Evolutionary conservation across 1,140 invertebrate species (phyloP).

Genomic region (Lutraria rhynchaena): DNA sequence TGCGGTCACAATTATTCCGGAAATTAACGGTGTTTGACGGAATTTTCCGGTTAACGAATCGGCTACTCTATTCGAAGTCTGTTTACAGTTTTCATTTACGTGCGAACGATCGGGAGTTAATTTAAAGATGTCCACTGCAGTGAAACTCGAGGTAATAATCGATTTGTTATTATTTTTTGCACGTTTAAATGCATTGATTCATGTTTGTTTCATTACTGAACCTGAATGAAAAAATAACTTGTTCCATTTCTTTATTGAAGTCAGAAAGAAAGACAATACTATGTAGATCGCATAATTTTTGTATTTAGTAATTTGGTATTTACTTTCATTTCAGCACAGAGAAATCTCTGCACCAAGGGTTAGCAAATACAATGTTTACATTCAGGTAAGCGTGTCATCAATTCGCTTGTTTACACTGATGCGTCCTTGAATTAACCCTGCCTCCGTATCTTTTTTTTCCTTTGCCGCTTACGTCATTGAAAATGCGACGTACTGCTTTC

Average conservation of each 20-base stretch:
- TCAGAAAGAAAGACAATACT: no score
- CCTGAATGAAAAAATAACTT: no score
- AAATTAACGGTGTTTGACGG: conserved; percentile 20
- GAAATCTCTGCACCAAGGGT: conserved; percentile 77
- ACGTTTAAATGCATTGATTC: no score
- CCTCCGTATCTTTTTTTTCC: conserved; percentile 49
- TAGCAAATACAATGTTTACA: conserved; percentile 75
- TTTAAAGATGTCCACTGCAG: conserved; percentile 21
- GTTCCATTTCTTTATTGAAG: no score
- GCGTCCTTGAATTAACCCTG: conserved; percentile 43
- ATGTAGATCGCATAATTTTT: no score
- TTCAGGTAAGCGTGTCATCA: conserved; percentile 71
- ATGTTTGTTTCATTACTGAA: no score
- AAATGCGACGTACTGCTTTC: neutral
- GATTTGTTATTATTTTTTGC: neutral
- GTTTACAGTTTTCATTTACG: conserved; percentile 13
- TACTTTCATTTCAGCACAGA: conserved; percentile 70
- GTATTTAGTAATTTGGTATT: no score
- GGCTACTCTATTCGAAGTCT: conserved; percentile 3
- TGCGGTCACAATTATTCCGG: no score
- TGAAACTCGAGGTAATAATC: neutral
- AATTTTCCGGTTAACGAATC: conserved; percentile 6
- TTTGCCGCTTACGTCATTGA: conserved; percentile 27
- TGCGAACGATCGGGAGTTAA: no score
- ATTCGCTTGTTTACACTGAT: neutral